Evolutionary conservation across 2,797 vertebrate species (phyloP), one percentile per base, ranked within the genome.

Genomic region (Uromys caudimaculatus): DNA sequence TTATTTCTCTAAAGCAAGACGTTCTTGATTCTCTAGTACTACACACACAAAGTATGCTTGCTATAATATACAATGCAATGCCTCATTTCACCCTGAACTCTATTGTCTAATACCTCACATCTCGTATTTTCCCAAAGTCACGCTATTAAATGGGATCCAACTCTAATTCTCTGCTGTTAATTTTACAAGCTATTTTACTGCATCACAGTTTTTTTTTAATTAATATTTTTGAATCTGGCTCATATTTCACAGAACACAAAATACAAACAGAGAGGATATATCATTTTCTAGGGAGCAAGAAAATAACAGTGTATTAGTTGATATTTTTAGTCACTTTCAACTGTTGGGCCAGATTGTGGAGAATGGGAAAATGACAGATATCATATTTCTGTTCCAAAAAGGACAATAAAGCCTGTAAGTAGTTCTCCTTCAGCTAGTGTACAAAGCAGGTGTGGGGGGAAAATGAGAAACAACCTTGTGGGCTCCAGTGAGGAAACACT

Each of bases 401-500:
- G 96, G 96, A 97, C 97, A 92, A 96, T 95, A 96, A 97, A 92
- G 23, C 29, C 94, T 47, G 5, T 96, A 98, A 98, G 96, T 94
- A 92, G 82, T 92, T 94, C 97, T 95, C 92, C 95, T 93, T 96
- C 95, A 97, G 94, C 96, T 96, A 93, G 96, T 86, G 94, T 97
- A 97, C 71, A 91, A 97, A 98, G 96, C 97, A 98, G 97, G 97
- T 98, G 96, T 98, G 14, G 24, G 97, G 96, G 89, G 97, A 89
- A 95, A 96, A 96, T 96, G 97, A 98, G 97, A 98, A 97, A 94
- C 97, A 98, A 97, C 97, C 97, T 98, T 97, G 98, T 98, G 98
- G 98, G 98, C 97, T 98, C 98, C 97, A 96, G 98, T 94, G 98
- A 98, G 98, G 98, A 98, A 98, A 98, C 98, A 98, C 98, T 98